Percentiles rank a stretch among this genome's conserved stretches.
phyloP scores from a whole-genome alignment of 2,113 vertebrate species.

The Todiramphus saurophagus region DNA sequence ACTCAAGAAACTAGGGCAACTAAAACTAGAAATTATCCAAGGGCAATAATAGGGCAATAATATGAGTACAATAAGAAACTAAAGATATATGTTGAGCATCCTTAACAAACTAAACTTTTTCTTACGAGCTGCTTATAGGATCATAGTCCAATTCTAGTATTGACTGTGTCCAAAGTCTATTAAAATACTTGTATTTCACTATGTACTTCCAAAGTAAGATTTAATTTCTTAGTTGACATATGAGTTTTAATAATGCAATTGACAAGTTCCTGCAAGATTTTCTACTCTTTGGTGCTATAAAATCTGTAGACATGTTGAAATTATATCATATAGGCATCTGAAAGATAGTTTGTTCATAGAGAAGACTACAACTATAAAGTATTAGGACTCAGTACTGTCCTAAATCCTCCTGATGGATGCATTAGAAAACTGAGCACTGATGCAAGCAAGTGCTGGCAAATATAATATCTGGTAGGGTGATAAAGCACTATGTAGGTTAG shows the following conservation, averaged over 20 bases:
- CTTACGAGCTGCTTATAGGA: background rate
- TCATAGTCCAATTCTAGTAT: background rate
- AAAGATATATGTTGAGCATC: background rate
- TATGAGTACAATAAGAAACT: background rate
- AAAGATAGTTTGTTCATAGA: background rate
- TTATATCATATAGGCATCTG: background rate
- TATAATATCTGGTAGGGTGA: background rate
- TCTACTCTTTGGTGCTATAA: background rate
- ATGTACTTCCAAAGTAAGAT: background rate
- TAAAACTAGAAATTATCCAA: background rate
- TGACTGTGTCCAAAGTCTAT: background rate
- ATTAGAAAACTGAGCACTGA: background rate
- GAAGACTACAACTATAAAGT: background rate
- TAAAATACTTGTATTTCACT: background rate
- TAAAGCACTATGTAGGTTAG: background rate
- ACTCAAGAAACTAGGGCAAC: background rate
- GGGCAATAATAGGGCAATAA: background rate
- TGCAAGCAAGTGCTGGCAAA: background rate
- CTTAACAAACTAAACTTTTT: background rate
- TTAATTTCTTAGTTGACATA: background rate
- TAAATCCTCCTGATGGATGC: background rate
- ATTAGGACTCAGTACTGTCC: background rate
- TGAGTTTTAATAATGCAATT: accelerated
- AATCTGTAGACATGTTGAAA: background rate
- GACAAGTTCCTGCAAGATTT: background rate